Conservation (phyloP, 2,797 vertebrate species). For the Xyrichtys novacula region DNA sequence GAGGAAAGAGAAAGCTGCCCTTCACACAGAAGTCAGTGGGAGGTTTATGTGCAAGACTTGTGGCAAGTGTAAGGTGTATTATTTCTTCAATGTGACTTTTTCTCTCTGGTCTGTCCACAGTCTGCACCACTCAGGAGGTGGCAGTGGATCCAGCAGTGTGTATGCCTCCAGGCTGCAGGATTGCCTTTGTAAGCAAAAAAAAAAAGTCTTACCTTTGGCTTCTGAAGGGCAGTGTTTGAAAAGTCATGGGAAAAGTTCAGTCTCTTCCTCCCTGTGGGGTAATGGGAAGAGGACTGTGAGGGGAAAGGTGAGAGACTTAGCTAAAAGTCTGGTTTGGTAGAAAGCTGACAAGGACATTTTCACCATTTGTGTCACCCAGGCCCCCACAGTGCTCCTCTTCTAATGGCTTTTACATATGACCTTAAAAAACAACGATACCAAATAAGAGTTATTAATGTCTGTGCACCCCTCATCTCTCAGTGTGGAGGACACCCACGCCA, state of each 20-base stretch:
- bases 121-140: constrained; percentile 44
- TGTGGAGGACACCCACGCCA: constrained; percentile 21
- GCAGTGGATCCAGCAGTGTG: constrained; percentile 54
- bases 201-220: constrained; percentile 47
- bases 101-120: constrained; percentile 42
- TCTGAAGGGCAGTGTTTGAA: constrained; percentile 63
- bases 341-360: constrained; percentile 30
- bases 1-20: neutral
- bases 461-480: constrained; percentile 32
- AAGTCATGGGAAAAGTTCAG: constrained; percentile 47
- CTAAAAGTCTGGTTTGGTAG: constrained; percentile 28
- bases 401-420: too few species aligned
- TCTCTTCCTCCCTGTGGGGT: constrained; percentile 22
- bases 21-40: constrained; percentile 17
- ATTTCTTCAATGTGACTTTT: constrained; percentile 55
- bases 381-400: neutral
- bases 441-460: constrained; percentile 54
- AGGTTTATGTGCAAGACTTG: constrained; percentile 34
- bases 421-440: constrained; percentile 40
- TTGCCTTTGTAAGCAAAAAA: constrained; percentile 59
- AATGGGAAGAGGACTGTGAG: constrained; percentile 28
- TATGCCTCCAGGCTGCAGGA: constrained; percentile 58
- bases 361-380: constrained; percentile 45
- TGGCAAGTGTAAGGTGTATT: constrained; percentile 49
- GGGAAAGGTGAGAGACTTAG: constrained; percentile 21